Evolutionary conservation across 2,113 vertebrate species (phyloP).

Genomic region (Sinocyclocheilus anshuiensis): DNA sequence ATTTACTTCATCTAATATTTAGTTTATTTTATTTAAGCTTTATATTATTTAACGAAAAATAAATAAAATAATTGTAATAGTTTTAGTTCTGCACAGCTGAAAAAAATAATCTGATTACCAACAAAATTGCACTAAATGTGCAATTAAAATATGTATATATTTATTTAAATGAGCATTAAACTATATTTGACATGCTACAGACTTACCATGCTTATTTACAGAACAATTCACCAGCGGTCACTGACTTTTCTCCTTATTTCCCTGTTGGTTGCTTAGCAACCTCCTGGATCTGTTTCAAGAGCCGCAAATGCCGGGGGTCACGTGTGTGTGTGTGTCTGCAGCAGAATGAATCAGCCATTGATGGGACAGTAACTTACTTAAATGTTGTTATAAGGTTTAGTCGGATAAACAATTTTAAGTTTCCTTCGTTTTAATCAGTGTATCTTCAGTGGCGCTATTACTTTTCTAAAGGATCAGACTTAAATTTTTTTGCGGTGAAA

Average conservation of each 20-base stretch:
- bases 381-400: constrained; percentile 21
- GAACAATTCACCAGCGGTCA: constrained; percentile 7
- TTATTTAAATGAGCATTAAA: background rate
- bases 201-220: background rate
- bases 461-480: constrained; percentile 1
- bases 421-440: background rate
- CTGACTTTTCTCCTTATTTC: constrained; percentile 30
- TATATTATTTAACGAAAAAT: too few species aligned
- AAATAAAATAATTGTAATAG: too few species aligned
- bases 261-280: constrained; percentile 50
- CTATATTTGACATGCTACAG: background rate
- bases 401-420: background rate
- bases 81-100: too few species aligned
- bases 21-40: too few species aligned
- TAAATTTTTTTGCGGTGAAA: background rate
- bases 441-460: background rate
- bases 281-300: constrained; percentile 38
- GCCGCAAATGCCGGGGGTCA: constrained; percentile 27
- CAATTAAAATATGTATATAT: background rate
- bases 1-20: too few species aligned
- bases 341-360: constrained; percentile 40
- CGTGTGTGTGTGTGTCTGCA: background rate
- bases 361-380: constrained; percentile 32
- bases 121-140: too few species aligned
- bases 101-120: background rate